Evolutionary conservation across 2,888 invertebrate species (phyloP).

Genomic region (Cosmopolites sordidus): DNA sequence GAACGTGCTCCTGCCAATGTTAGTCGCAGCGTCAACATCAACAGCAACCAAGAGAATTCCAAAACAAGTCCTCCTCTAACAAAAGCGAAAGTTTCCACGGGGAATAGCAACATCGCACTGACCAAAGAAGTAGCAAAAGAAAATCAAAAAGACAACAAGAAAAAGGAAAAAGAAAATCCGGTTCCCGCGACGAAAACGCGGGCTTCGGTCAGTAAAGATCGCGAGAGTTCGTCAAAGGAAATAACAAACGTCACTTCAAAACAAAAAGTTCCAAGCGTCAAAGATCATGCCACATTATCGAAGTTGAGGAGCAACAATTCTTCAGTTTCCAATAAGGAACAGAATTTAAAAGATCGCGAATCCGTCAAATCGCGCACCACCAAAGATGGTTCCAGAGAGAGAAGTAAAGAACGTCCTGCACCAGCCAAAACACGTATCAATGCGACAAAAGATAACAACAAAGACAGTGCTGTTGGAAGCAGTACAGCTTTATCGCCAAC

Average conservation of each 20-base stretch:
- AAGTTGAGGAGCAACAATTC: conserved; percentile 6
- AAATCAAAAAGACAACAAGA: background rate
- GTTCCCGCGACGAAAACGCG: background rate
- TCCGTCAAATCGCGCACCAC: background rate
- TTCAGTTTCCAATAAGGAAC: conserved; percentile 9
- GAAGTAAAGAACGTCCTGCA: background rate
- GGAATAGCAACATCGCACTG: background rate
- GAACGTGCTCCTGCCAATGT: background rate
- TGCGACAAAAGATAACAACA: conserved; percentile 3
- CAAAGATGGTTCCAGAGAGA: conserved; percentile 6
- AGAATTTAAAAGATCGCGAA: background rate
- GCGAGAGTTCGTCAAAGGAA: conserved; percentile 22
- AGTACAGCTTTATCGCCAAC: background rate
- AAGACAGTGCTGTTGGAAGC: background rate
- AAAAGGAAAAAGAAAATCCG: background rate
- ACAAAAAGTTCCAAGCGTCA: background rate
- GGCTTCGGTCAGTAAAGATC: background rate
- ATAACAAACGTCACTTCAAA: background rate
- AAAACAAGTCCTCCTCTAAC: conserved; percentile 4
- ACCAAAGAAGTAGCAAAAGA: background rate
- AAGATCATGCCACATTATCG: background rate
- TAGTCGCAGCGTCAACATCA: background rate
- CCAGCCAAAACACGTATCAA: background rate
- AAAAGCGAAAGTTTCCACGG: background rate
- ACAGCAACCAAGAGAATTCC: conserved; percentile 3